Evolutionary conservation across 2,113 vertebrate species (phyloP), one percentile per base, ranked within the genome.

Genomic region (Heterotilapia buettikoferi): DNA sequence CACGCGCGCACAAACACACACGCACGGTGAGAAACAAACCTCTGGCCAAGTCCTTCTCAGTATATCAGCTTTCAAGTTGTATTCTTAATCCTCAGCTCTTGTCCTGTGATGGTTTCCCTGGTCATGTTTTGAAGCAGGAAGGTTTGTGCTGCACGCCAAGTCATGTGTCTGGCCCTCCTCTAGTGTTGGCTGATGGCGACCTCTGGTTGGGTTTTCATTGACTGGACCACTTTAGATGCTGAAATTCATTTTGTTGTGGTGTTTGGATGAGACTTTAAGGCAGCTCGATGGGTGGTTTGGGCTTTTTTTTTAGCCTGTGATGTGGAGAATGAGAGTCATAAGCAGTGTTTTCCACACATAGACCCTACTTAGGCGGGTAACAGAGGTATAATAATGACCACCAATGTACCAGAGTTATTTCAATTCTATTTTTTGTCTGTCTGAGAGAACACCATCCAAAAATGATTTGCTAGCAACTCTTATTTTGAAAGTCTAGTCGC

Each of bases 21-120:
- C 47, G 52, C 73, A 83, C 16, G 24, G 52, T 83, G 71, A 90
- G 90, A 90, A 88, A 83, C 80, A 43, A 31, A 57, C 84, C 47
- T 82, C 71, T 53, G 31, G 47, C 86, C 19, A 21, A 56, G 38
- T 54, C 13, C 16, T 73, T 85, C 57, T 81, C 71, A 31, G 6
- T 71, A 33, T 86, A 78, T 88, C 57, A 54, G 29, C 81, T 92
- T 92, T 86, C 80, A 84, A 36, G 29, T 80, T 83, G 47, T 54
- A 53, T 83, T 89, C 61, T 80, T 82, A 85, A 80, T 85, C 19
- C n/a, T 86, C 78, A 43, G 73, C 61, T 84, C 80, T 90, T 43
- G 12, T 83, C 11, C 61, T 80, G 57, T 45, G 59, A 86, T 13
- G 6, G 81, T 83, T 92, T 78, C 86, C 83, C 84, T 85, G 43